A percentile compares a stretch with the other conserved stretches of the same genome.
Evolutionary conservation across 1,140 invertebrate genomes (phyloP).

Genomic region (Caenorhabditis latens): DNA sequence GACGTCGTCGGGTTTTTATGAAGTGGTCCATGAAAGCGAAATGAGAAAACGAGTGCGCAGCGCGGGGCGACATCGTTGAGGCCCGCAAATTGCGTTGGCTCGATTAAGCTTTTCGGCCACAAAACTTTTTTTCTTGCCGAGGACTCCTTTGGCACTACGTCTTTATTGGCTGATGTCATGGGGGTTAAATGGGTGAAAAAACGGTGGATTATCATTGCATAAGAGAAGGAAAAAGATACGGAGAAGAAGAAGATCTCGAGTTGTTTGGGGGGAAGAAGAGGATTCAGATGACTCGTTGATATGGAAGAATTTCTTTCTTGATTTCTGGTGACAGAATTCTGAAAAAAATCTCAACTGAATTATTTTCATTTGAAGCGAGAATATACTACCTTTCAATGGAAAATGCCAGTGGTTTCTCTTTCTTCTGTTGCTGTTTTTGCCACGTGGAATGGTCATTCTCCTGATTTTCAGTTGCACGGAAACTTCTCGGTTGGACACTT

Average conservation of each 20-base stretch:
- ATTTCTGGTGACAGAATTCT: constrained; percentile 36
- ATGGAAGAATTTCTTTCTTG: constrained; percentile 5
- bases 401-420: constrained; percentile 32
- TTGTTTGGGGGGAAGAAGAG: neutral
- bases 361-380: neutral
- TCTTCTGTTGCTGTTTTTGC: constrained; percentile 48
- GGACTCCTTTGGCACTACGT: constrained; percentile 30
- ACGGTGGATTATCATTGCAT: constrained; percentile 38
- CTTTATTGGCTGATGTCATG: constrained; percentile 54
- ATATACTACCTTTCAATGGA: constrained; percentile 11
- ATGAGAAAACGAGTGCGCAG: constrained; percentile 51
- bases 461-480: constrained; percentile 37
- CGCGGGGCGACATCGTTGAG: constrained; percentile 2
- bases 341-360: neutral
- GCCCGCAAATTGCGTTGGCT: constrained; percentile 52
- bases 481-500: constrained; percentile 49
- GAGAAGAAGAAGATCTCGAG: neutral
- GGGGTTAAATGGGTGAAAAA: constrained; percentile 37
- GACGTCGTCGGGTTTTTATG: constrained; percentile 46
- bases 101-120: constrained; percentile 41
- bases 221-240: neutral
- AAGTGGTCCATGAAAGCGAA: constrained; percentile 47
- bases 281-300: constrained; percentile 28
- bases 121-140: constrained; percentile 3
- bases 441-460: constrained; percentile 22